Evolutionary conservation across 2,113 vertebrate species (phyloP).

Genomic region (Danionella cerebrum): DNA sequence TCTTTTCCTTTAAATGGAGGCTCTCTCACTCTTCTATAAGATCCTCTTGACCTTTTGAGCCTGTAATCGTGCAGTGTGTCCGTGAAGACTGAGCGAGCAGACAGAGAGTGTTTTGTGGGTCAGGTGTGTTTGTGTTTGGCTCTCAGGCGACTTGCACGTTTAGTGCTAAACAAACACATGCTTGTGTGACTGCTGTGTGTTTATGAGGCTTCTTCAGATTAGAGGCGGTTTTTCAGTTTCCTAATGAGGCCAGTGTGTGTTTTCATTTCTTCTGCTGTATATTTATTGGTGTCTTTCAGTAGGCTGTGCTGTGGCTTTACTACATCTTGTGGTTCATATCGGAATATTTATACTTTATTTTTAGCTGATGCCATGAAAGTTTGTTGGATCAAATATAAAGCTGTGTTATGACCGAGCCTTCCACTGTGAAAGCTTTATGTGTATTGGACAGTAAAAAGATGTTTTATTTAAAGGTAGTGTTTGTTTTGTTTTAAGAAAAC

Average conservation of each 20-base stretch:
- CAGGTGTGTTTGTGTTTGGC: conserved; percentile 21
- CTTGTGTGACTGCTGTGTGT: not conserved
- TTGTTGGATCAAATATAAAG: no score
- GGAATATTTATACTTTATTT: not conserved
- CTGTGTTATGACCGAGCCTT: no score
- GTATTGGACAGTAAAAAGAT: no score
- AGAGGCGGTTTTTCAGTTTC: not conserved
- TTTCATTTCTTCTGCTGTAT: not conserved
- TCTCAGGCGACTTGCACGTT: not conserved
- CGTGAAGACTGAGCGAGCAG: not conserved
- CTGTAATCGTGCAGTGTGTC: not conserved
- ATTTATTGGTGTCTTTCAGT: conserved; percentile 46
- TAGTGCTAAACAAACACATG: not conserved
- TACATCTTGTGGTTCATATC: conserved; percentile 17
- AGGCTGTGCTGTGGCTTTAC: conserved; percentile 62
- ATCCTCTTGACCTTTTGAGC: conserved; percentile 12
- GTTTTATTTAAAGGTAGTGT: no score
- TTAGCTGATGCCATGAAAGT: no score
- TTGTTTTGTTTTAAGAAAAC: no score
- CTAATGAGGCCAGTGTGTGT: no score
- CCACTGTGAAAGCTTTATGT: no score
- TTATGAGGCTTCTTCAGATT: not conserved
- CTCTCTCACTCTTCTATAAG: not conserved
- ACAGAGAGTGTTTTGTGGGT: conserved; percentile 23
- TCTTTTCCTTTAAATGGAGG: not conserved